phyloP scores from a whole-genome alignment of 1,140 invertebrate species.

The Parasteatoda tepidariorum region DNA sequence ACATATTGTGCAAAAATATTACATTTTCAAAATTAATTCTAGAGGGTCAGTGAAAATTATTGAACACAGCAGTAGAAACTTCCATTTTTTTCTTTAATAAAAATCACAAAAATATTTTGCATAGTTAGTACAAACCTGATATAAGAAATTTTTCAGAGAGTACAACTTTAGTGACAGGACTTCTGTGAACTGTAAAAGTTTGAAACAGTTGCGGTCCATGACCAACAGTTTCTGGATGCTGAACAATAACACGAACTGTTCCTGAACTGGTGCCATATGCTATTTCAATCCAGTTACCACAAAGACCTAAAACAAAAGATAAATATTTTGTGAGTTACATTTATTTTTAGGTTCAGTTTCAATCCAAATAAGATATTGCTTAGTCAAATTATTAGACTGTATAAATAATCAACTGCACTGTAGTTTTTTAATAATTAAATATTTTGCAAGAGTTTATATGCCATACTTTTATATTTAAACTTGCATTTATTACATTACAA shows the following conservation, averaged over 20 bases:
- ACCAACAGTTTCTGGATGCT: constrained; percentile 98
- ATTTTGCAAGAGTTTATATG: too few species aligned
- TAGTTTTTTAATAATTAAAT: too few species aligned
- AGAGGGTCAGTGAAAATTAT: too few species aligned
- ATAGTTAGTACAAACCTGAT: constrained; percentile 71
- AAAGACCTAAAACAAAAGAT: constrained; percentile 77
- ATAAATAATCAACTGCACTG: too few species aligned
- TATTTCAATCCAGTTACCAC: constrained; percentile 99
- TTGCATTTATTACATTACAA: too few species aligned
- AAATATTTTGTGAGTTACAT: background rate
- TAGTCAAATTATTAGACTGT: too few species aligned
- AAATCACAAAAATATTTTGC: background rate
- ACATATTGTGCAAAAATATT: too few species aligned
- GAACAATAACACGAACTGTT: constrained; percentile 95
- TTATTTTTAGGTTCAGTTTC: background rate
- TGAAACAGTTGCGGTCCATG: constrained; percentile 97
- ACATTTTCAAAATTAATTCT: too few species aligned
- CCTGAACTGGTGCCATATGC: constrained; percentile 97
- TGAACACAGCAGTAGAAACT: too few species aligned
- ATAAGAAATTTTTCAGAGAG: constrained; percentile 97
- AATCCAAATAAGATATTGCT: background rate
- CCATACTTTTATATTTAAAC: too few species aligned
- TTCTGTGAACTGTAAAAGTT: constrained; percentile 97
- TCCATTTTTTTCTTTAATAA: too few species aligned
- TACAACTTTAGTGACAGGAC: constrained; percentile 94